phyloP scores from a whole-genome alignment of 2,113 vertebrate species.

The Apodemus sylvaticus region DNA sequence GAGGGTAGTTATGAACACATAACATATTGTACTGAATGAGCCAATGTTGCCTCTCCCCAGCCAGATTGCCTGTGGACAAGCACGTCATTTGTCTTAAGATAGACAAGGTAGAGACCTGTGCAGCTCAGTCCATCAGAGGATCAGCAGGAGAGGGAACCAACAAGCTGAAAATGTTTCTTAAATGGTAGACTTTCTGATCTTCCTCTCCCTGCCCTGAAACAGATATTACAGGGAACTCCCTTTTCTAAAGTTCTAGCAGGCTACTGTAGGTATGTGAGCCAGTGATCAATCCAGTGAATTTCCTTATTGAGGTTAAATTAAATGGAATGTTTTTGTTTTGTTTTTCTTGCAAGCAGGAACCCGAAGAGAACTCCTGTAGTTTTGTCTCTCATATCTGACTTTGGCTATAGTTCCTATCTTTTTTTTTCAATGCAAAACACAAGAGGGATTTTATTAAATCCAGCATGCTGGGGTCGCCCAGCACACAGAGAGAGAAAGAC shows the following conservation, averaged over 20 bases:
- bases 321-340: neutral
- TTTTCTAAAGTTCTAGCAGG: conserved; percentile 16
- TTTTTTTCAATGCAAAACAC: no score
- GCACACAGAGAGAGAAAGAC: no score
- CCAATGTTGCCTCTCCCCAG: neutral
- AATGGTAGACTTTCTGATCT: neutral
- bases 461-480: no score
- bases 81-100: neutral
- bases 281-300: neutral
- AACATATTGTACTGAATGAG: neutral
- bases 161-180: neutral
- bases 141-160: neutral
- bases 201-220: no score
- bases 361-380: neutral
- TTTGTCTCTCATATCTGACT: neutral
- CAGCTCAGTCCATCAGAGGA: neutral
- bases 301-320: neutral
- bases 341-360: neutral
- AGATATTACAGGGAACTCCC: neutral
- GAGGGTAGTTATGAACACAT: neutral
- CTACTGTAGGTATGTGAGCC: neutral
- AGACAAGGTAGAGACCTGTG: neutral
- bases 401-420: neutral
- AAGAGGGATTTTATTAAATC: no score
- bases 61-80: neutral